These are phyloP conservation scores for Elymnias hypermnestra DNA, from an alignment of 1,140 invertebrate genomes.

Conservation along the genomic window DNA sequence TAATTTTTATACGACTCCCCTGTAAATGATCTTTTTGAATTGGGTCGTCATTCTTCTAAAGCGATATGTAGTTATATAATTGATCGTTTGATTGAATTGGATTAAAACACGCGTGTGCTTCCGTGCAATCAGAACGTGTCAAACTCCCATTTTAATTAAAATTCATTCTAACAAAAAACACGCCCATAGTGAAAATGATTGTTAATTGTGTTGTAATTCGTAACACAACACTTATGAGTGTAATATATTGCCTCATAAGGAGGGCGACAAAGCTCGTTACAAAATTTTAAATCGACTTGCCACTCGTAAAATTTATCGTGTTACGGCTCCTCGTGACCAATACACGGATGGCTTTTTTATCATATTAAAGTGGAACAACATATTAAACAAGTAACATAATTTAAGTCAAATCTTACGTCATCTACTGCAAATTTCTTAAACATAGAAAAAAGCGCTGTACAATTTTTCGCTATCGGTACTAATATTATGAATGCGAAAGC, in stretches of 20 bases:
- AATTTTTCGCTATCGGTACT: no score
- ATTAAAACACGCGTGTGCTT: no score
- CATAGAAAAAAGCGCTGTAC: no score
- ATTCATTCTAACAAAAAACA: slow-evolving; percentile 1
- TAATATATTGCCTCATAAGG: slow-evolving; percentile 6
- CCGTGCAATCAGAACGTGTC: not conserved
- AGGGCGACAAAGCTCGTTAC: slow-evolving; percentile 4
- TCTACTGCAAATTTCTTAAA: no score
- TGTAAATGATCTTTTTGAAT: no score
- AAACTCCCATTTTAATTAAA: slow-evolving; percentile 5
- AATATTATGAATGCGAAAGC: no score
- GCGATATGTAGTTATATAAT: no score
- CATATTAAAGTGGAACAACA: not conserved
- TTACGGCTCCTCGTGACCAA: slow-evolving; percentile 3
- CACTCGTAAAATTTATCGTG: slow-evolving; percentile 2
- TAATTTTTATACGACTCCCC: no score
- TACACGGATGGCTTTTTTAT: not conserved
- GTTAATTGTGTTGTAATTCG: slow-evolving; percentile 4
- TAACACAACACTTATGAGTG: slow-evolving; percentile 3
- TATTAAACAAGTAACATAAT: no score
- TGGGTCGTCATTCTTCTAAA: no score
- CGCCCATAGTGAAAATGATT: slow-evolving; percentile 1
- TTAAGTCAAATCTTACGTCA: no score
- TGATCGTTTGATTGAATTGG: no score
- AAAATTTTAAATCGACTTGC: not conserved